Percentiles rank a stretch among this genome's conserved stretches.
Evolutionary conservation across 2,797 vertebrate species (phyloP).

Genomic region (Buceros bicornis): DNA sequence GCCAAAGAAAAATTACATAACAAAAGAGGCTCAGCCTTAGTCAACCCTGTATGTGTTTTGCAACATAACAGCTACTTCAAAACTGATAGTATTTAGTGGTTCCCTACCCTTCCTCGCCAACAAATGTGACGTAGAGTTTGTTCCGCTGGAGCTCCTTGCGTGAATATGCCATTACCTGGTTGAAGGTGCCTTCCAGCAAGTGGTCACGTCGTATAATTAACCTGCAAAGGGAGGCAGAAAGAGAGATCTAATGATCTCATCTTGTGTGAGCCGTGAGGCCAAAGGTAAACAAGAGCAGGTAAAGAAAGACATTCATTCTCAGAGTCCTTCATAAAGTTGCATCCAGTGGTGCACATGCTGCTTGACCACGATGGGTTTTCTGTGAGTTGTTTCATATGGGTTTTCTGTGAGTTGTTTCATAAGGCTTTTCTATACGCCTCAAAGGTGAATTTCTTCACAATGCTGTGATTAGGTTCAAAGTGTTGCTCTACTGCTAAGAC

Average conservation of each 20-base stretch:
- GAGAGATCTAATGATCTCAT: neutral
- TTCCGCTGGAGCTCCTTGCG: conserved; percentile 97
- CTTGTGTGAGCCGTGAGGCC: neutral
- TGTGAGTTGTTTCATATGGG: neutral
- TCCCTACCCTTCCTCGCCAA: conserved; percentile 96
- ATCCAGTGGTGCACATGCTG: neutral
- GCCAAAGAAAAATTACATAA: neutral
- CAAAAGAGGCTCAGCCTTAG: neutral
- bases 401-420: neutral
- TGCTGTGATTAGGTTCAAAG: neutral
- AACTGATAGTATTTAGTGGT: neutral
- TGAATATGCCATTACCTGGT: conserved; percentile 97
- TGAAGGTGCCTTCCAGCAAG: conserved; percentile 95
- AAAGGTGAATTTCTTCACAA: neutral
- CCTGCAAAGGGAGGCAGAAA: conserved; percentile 75
- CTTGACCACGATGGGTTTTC: neutral
- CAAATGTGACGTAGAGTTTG: conserved; percentile 95
- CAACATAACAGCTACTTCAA: neutral
- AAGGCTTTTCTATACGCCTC: neutral
- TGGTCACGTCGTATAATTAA: conserved; percentile 94
- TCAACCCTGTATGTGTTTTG: neutral
- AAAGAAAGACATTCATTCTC: neutral
- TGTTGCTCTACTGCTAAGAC: neutral
- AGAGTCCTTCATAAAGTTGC: neutral
- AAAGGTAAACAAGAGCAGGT: neutral